Percentiles rank a stretch among this genome's conserved stretches.
Evolutionary conservation across 2,888 invertebrate genomes (phyloP).

Genomic region (Atethmia centrago): DNA sequence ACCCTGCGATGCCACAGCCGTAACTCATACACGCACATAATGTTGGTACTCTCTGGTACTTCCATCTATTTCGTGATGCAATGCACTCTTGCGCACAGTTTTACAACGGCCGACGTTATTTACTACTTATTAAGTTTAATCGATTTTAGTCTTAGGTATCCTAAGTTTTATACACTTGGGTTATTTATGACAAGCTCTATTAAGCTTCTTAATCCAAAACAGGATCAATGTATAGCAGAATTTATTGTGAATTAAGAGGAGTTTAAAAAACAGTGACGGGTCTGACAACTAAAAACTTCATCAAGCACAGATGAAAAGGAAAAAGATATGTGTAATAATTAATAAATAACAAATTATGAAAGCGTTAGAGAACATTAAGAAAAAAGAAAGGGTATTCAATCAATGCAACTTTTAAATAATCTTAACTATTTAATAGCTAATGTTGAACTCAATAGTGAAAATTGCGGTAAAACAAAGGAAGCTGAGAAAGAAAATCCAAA

Average conservation of each 20-base stretch:
- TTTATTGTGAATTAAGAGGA: neutral
- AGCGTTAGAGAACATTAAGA: neutral
- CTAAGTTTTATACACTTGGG: conserved; percentile 19
- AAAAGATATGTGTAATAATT: no score
- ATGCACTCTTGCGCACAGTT: conserved; percentile 63
- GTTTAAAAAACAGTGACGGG: neutral
- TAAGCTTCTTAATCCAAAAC: conserved; percentile 4
- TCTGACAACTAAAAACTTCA: no score
- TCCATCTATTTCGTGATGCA: conserved; percentile 67
- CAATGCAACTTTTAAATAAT: neutral
- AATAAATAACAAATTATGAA: neutral
- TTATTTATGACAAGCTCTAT: conserved; percentile 8
- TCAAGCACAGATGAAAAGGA: no score
- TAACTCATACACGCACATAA: conserved; percentile 66
- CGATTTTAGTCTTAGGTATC: conserved; percentile 50
- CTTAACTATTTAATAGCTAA: neutral
- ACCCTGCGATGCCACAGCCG: conserved; percentile 60
- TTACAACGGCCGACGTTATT: conserved; percentile 60
- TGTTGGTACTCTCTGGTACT: conserved; percentile 46
- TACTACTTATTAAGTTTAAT: conserved; percentile 61
- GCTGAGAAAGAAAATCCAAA: neutral
- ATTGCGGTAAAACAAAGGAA: neutral
- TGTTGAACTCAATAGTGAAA: neutral
- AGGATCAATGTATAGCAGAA: neutral
- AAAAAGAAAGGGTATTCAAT: neutral